Evolutionary conservation across 2,888 invertebrate species (phyloP), one percentile per base, ranked within the genome.

Genomic region (Leptopilina syphax): DNA sequence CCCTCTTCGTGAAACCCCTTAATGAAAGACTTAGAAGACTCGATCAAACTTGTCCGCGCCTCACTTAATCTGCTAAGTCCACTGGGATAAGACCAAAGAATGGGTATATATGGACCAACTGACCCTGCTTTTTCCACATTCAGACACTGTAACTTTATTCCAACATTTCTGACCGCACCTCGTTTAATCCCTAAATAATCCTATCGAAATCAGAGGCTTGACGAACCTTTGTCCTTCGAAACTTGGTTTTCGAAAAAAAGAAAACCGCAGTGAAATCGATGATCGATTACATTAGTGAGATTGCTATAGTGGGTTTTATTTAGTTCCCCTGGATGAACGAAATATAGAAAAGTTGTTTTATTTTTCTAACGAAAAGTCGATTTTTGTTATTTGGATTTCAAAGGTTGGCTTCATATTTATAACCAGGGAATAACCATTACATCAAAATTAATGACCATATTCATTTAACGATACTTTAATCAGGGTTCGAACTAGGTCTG

Each of bases 21-120:
- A 92, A 92, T 92, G 91, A 92, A 91, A 92, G 91, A 91, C 91
- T 90, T 88, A 87, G 90, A 89, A 89, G 90, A 90, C 89, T 91
- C 90, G 91, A 92, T 92, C 89, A 91, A 91, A 91, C 91, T 91
- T 87, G 89, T 86, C 87, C 87, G 87, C 87, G 87, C 86, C 84
- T 86, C 86, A 86, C 88, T 91, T 90, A 91, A 91, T 91, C 91
- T 90, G 88, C 84, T 91, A 86, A 89, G 88, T 90, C 91, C 88
- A 84, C 83, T 85, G 87, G 89, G 88, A 87, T 87, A 88, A 79
- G 78, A 77, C 80, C 57, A 65, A 66, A 76, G 81, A 78, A 50
- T 65, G 57, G 66, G 44, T 44, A 44, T 44, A 41, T 41, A 7
- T 44, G 8, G 44, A 44, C 44, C 44, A 44, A 79, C 78, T 82